Percentiles rank a stretch among this genome's conserved stretches.
Conservation (phyloP, 2,797 vertebrate species). For the Apogon talboti region DNA sequence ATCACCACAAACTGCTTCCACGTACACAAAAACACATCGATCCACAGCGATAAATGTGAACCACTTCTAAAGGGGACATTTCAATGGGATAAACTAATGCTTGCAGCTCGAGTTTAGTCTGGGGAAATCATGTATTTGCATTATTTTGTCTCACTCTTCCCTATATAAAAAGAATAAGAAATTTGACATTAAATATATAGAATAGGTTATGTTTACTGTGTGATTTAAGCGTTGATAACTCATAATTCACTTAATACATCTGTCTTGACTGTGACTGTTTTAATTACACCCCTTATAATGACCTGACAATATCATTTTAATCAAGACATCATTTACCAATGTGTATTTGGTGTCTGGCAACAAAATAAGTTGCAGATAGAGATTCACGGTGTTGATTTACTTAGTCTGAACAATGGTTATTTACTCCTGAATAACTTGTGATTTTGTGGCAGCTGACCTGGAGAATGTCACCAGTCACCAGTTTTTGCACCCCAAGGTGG, state of each 20-base stretch:
- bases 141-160: too few relatives aligned
- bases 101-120: too few relatives aligned
- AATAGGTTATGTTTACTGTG: too few relatives aligned
- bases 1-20: not conserved
- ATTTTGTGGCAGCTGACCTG: slow-evolving; percentile 62
- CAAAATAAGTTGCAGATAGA: slow-evolving; percentile 9
- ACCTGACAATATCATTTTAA: too few relatives aligned
- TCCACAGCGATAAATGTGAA: accelerated
- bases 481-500: too few relatives aligned
- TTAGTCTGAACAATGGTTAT: slow-evolving; percentile 34
- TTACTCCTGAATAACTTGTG: slow-evolving; percentile 50
- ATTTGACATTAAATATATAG: too few relatives aligned
- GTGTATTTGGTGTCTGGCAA: not conserved
- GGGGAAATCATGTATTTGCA: too few relatives aligned
- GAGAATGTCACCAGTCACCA: slow-evolving; percentile 37
- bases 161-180: too few relatives aligned
- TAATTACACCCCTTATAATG: not conserved
- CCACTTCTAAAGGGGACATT: not conserved
- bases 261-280: not conserved
- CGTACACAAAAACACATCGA: not conserved
- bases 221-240: too few relatives aligned
- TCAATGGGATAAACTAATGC: too few relatives aligned
- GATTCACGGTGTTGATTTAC: not conserved
- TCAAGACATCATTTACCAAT: not conserved
- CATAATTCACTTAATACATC: too few relatives aligned